phyloP scores from a whole-genome alignment of 2,113 vertebrate species.

The Hucho hucho region DNA sequence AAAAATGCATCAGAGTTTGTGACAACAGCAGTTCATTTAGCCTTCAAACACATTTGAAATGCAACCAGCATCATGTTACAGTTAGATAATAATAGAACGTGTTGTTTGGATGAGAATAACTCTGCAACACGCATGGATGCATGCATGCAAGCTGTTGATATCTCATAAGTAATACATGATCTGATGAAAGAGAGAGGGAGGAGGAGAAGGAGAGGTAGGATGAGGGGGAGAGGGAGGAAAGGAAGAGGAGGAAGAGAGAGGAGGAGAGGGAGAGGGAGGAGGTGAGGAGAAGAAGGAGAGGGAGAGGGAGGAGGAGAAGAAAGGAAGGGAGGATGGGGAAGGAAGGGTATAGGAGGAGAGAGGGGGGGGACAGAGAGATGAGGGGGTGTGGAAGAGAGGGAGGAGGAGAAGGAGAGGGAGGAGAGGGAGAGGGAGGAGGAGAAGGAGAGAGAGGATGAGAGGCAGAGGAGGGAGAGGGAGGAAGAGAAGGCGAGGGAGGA shows the following conservation, averaged over 20 bases:
- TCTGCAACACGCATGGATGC: slow-evolving; percentile 4
- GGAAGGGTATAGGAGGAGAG: neutral
- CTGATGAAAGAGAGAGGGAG: slow-evolving; percentile 31
- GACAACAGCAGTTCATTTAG: neutral
- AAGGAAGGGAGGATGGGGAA: too few species aligned
- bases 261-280: neutral
- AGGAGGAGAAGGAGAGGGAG: neutral
- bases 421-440: neutral
- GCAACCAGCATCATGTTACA: too few species aligned
- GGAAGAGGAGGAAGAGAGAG: neutral
- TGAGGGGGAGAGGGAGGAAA: neutral
- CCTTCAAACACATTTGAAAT: neutral
- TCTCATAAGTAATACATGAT: too few species aligned
- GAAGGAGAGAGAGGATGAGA: neutral
- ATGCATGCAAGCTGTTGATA: neutral
- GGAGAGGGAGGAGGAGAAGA: slow-evolving; percentile 5
- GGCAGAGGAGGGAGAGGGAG: neutral
- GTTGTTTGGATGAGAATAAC: neutral
- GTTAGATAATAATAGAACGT: neutral
- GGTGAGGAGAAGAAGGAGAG: neutral
- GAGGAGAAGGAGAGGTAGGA: slow-evolving; percentile 39
- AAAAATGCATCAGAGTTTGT: neutral
- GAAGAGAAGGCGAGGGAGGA: neutral
- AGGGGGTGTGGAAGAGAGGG: slow-evolving; percentile 57
- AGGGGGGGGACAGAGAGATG: slow-evolving; percentile 32